These are phyloP conservation scores for Drosophila stalkeri DNA, from an alignment of 2,888 invertebrate genomes.

Conservation along the genomic window DNA sequence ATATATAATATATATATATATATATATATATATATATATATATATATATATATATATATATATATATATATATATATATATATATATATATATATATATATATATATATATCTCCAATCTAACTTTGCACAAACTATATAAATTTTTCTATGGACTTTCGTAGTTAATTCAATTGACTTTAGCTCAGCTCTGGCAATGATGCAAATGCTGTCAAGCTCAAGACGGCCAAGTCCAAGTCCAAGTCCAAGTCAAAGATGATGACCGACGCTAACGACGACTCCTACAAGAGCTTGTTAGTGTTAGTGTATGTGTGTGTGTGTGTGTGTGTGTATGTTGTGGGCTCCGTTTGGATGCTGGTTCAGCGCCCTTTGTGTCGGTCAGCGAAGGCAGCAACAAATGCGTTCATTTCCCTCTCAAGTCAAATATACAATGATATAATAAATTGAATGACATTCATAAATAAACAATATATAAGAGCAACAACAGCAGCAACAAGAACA, in stretches of 20 bases:
- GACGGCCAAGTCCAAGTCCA: slow-evolving; percentile 40
- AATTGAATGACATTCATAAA: slow-evolving; percentile 85
- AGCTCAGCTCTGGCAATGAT: slow-evolving; percentile 61
- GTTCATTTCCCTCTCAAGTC: slow-evolving; percentile 83
- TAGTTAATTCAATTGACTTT: slow-evolving; percentile 35
- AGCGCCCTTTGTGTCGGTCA: slow-evolving; percentile 60
- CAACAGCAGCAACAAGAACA: slow-evolving; percentile 18
- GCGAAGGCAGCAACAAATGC: slow-evolving; percentile 65
- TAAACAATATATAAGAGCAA: slow-evolving; percentile 80
- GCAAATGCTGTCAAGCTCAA: slow-evolving; percentile 59
- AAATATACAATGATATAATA: slow-evolving; percentile 82
- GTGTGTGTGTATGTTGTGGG: slow-evolving; percentile 7
- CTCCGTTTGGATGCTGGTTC: slow-evolving; percentile 49
- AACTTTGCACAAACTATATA: not conserved
- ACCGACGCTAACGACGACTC: slow-evolving; percentile 62
- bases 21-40: too few relatives aligned
- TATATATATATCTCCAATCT: not conserved
- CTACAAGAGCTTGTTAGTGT: slow-evolving; percentile 72
- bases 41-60: too few relatives aligned
- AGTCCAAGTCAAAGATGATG: slow-evolving; percentile 38
- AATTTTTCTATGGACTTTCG: slow-evolving; percentile 15
- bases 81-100: too few relatives aligned
- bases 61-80: too few relatives aligned
- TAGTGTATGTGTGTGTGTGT: slow-evolving; percentile 8
- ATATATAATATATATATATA: too few relatives aligned